Evolutionary conservation across 2,113 vertebrate genomes (phyloP).

Genomic region (Erythrolamprus reginae): DNA sequence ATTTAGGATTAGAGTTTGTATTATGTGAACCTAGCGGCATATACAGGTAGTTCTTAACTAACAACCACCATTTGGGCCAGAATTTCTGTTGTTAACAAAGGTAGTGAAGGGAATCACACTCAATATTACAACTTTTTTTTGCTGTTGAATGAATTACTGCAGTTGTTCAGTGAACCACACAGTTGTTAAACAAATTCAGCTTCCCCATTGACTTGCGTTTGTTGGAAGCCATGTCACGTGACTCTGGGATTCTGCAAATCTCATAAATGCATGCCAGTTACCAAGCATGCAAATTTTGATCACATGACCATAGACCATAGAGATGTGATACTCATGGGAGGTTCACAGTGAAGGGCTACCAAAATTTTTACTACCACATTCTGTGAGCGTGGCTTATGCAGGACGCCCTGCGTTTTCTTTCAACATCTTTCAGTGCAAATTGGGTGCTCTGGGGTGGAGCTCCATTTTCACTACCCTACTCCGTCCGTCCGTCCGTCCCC

Average conservation of each 20-base stretch:
- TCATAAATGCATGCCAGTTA: background rate
- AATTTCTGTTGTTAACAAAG: background rate
- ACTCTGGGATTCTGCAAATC: background rate
- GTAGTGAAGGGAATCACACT: background rate
- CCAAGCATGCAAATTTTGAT: background rate
- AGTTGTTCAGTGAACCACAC: background rate
- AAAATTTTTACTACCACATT: too few relatives aligned
- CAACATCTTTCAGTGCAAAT: too few relatives aligned
- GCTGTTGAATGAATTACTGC: too few relatives aligned
- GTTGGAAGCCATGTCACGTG: background rate
- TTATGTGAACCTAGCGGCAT: background rate
- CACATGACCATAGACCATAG: background rate
- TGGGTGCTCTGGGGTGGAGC: too few relatives aligned
- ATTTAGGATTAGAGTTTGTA: background rate
- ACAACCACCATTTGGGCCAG: background rate
- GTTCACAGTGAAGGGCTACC: too few relatives aligned
- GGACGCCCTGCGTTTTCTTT: too few relatives aligned
- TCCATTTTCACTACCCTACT: too few relatives aligned
- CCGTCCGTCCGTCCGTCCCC: too few relatives aligned
- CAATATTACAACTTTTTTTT: background rate
- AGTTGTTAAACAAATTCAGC: background rate
- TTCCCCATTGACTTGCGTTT: background rate
- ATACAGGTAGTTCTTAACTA: background rate
- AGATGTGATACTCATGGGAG: background rate
- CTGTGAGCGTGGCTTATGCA: too few relatives aligned